These are phyloP conservation scores for Hydrolagus affinis DNA, from an alignment of 2,113 vertebrate genomes.

Conservation along the genomic window DNA sequence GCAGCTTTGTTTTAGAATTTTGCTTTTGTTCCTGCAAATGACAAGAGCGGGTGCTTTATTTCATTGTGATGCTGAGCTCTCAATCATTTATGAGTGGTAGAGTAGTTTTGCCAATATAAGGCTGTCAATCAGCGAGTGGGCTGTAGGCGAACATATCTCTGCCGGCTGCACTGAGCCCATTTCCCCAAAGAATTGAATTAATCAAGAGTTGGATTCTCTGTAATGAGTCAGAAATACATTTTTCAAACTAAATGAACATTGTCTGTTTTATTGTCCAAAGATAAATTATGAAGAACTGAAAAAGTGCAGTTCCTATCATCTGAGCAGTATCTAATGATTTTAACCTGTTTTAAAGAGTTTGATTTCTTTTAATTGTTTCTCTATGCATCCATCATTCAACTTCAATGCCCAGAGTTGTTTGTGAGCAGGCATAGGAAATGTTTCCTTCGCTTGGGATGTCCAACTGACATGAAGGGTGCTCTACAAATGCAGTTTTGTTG, in stretches of 20 bases:
- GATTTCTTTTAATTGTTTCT: slow-evolving; percentile 38
- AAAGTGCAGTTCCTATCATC: slow-evolving; percentile 33
- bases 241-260: slow-evolving; percentile 29
- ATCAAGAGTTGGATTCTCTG: slow-evolving; percentile 37
- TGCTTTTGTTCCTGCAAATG: slow-evolving; percentile 33
- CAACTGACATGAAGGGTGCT: too few relatives aligned
- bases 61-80: slow-evolving; percentile 36
- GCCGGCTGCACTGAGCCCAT: slow-evolving; percentile 32
- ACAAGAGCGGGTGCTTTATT: slow-evolving; percentile 34
- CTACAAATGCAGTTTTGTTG: too few relatives aligned
- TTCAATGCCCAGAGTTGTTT: slow-evolving; percentile 36
- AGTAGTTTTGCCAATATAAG: slow-evolving; percentile 34
- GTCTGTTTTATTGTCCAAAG: slow-evolving; percentile 31
- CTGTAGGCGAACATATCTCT: slow-evolving; percentile 28
- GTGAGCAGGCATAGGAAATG: slow-evolving; percentile 34
- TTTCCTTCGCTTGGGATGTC: too few relatives aligned
- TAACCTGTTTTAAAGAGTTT: slow-evolving; percentile 36
- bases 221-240: slow-evolving; percentile 31
- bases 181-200: slow-evolving; percentile 39
- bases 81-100: slow-evolving; percentile 36
- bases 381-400: slow-evolving; percentile 36
- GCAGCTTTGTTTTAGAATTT: slow-evolving; percentile 23
- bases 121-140: slow-evolving; percentile 39
- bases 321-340: slow-evolving; percentile 34
- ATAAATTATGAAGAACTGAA: slow-evolving; percentile 40